Evolutionary conservation across 2,113 vertebrate genomes (phyloP).

Genomic region (Hippolais icterina): DNA sequence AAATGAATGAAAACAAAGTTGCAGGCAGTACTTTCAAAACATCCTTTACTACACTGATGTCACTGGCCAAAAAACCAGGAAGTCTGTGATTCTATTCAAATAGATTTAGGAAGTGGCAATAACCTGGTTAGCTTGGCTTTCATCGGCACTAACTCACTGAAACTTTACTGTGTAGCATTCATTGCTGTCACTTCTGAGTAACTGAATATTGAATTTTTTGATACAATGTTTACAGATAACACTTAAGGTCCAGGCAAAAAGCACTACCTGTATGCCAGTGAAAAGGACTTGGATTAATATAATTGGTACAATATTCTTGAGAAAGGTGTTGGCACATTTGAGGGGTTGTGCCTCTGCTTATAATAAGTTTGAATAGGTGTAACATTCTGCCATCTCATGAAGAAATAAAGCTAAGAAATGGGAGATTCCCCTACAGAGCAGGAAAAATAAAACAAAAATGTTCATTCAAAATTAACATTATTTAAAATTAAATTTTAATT

Average conservation of each 20-base stretch:
- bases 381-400: neutral
- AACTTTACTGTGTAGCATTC: neutral
- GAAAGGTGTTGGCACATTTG: neutral
- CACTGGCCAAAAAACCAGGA: neutral
- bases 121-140: neutral
- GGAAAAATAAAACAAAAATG: neutral
- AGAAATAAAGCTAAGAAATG: neutral
- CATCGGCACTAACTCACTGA: fast-evolving
- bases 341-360: neutral
- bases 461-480: neutral
- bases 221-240: neutral
- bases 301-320: neutral
- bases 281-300: neutral
- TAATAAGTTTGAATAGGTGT: neutral
- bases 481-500: neutral
- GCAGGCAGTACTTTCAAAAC: neutral
- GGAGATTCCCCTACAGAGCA: neutral
- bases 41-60: neutral
- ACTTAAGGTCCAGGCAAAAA: neutral
- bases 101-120: neutral
- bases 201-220: neutral
- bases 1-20: neutral
- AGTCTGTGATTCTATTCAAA: neutral
- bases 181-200: neutral
- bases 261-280: neutral